A percentile compares a stretch with the other conserved stretches of the same genome.
These are phyloP conservation scores for Takifugu rubripes DNA, from an alignment of 2,797 vertebrate species.

Conservation along the genomic window DNA sequence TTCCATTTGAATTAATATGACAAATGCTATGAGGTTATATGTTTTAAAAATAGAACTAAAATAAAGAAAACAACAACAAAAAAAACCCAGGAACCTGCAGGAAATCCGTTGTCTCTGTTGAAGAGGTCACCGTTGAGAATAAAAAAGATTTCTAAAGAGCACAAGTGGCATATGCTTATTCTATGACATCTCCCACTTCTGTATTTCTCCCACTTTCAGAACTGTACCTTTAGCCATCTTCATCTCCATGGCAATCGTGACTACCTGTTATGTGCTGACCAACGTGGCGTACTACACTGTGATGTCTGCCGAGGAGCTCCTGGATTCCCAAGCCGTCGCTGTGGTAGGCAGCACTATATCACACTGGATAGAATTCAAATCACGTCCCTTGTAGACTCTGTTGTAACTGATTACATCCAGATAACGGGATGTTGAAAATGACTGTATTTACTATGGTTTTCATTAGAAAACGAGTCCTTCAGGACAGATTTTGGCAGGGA, in stretches of 20 bases:
- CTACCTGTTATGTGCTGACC: slow-evolving; percentile 86
- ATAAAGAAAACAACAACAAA: no score
- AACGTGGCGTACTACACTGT: slow-evolving; percentile 96
- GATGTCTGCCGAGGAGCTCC: slow-evolving; percentile 86
- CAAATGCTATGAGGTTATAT: no score
- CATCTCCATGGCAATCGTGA: slow-evolving; percentile 93
- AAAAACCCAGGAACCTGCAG: no score
- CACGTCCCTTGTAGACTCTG: no score
- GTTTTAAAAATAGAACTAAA: no score
- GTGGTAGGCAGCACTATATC: slow-evolving; percentile 77
- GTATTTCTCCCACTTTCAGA: slow-evolving; percentile 67
- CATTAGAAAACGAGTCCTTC: no score
- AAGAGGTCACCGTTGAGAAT: background rate
- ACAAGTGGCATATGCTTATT: background rate
- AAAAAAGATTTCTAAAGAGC: slow-evolving; percentile 7
- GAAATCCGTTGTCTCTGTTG: background rate
- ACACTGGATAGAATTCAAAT: no score
- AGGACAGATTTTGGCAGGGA: no score
- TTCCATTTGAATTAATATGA: no score
- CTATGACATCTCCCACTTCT: slow-evolving; percentile 16
- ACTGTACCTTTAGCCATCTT: slow-evolving; percentile 93
- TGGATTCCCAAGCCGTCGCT: slow-evolving; percentile 87
- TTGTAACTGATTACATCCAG: no score
- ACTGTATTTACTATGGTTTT: no score
- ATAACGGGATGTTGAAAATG: no score